Evolutionary conservation across 1,140 invertebrate genomes (phyloP), one percentile per base, ranked within the genome.

Genomic region (Drosophila nannoptera): DNA sequence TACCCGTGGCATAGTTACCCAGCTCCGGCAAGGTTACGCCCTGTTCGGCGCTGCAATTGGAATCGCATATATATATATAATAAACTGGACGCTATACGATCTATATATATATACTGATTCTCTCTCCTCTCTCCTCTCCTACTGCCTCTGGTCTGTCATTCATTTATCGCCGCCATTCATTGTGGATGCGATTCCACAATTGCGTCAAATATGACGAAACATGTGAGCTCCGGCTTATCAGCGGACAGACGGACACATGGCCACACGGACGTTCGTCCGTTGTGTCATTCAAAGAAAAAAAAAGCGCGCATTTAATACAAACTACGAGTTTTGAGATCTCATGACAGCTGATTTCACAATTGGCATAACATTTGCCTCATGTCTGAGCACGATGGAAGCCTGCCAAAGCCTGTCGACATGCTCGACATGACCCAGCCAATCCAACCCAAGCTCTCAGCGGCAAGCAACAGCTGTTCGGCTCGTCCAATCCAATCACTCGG

Each of bases 1-100:
- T 97, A 56, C 98, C 98, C 8, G 98, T 99, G 38, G 97, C 98
- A 91, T 99, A 99, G 72, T 93, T 91, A 7, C 97, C 97, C 75
- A 94, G 93, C 31, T 93, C 91, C 4, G 98, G 98, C 63, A 99
- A 91, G 65, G 94, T 92, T 56, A 98, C 91, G 75, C 94, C 94
- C 73, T 94, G 92, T 70, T 93, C 92, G 75, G 95, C 94, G 87
- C 95, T 84, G 63, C 7, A 74, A 12, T 0, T 12, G 12, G 6
- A 9, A 38, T 38, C 9, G 40, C 40, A 14, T 14, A 43, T 5
- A 43, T 43, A 14, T 7, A 43, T 14, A 3, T 14, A 12, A 5
- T 12, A 11, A 7, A 42, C 4, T 5, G n/a, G 14, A 42, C 5
- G 12, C n/a, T 12, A 6, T 11, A 9, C 6, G 9, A 7, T 43